A percentile compares a stretch with the other conserved stretches of the same genome.
These are phyloP conservation scores for Caenorhabditis zanzibari DNA, from an alignment of 2,888 invertebrate species.

Conservation along the genomic window DNA sequence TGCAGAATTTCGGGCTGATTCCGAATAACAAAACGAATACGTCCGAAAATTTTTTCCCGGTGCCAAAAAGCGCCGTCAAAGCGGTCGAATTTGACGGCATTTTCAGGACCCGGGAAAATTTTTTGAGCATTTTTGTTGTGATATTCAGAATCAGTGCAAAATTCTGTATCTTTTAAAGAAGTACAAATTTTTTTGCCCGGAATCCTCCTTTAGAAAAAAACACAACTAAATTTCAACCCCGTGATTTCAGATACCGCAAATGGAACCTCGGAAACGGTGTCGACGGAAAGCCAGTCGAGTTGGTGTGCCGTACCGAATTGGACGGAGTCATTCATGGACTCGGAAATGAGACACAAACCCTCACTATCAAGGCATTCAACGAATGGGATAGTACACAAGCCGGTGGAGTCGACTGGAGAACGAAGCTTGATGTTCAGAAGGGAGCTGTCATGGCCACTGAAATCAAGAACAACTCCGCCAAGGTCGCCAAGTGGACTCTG, in stretches of 20 bases:
- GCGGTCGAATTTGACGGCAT: no score
- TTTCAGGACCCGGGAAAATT: no score
- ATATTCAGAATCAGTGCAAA: no score
- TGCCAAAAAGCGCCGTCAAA: no score
- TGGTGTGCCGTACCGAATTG: constrained; percentile 96
- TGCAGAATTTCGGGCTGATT: no score
- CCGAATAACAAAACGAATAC: no score
- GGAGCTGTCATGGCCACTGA: constrained; percentile 99
- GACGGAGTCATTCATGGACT: constrained; percentile 92
- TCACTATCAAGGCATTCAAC: constrained; percentile 97
- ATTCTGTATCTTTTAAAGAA: no score
- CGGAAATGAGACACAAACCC: constrained; percentile 89
- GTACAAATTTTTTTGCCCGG: no score
- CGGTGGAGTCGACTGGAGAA: constrained; percentile 96
- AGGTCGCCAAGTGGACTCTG: constrained; percentile 99
- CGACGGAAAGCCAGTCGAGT: constrained; percentile 85
- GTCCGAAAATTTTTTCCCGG: no score
- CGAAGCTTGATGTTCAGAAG: constrained; percentile 96
- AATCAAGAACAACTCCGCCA: constrained; percentile 98
- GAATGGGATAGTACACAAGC: constrained; percentile 98
- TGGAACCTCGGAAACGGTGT: constrained; percentile 97
- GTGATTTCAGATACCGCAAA: constrained; percentile 90
- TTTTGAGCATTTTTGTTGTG: no score
- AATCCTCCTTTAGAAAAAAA: no score
- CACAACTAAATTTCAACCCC: no score